phyloP scores from a whole-genome alignment of 2,113 vertebrate species.

The Oncorhynchus keta region DNA sequence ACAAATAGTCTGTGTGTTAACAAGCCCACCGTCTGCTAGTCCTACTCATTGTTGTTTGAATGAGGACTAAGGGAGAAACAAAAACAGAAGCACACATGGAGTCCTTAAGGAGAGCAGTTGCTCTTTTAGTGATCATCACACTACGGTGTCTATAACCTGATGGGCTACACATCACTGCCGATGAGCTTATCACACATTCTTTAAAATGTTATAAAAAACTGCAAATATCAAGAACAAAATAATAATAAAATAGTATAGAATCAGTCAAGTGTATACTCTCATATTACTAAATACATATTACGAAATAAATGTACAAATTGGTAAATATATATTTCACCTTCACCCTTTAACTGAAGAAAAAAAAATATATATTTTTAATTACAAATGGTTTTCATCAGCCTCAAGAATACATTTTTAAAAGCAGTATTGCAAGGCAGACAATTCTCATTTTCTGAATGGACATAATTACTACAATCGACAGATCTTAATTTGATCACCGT shows the following conservation, averaged over 20 bases:
- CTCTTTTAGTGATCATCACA: slow-evolving; percentile 55
- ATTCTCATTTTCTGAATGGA: neutral
- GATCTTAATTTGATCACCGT: no score
- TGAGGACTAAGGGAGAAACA: slow-evolving; percentile 67
- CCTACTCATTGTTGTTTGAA: slow-evolving; percentile 68
- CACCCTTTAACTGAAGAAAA: no score
- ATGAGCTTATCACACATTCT: neutral
- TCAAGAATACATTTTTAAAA: neutral
- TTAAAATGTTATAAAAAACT: neutral
- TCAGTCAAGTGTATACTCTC: neutral
- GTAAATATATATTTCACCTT: neutral
- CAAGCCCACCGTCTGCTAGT: slow-evolving; percentile 66
- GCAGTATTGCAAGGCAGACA: neutral
- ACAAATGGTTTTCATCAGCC: neutral
- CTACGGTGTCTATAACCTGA: slow-evolving; percentile 13
- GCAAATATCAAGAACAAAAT: neutral
- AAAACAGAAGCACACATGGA: slow-evolving; percentile 43
- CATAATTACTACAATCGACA: neutral
- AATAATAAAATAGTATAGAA: neutral
- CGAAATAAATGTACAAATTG: neutral
- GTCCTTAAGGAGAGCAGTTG: slow-evolving; percentile 45
- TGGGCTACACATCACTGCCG: no score
- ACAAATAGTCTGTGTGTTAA: slow-evolving; percentile 67
- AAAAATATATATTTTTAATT: neutral
- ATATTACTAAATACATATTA: neutral